Conservation (phyloP, 37 sponge, comb jelly and placozoan species). For the Cliona cf. orientalis region DNA sequence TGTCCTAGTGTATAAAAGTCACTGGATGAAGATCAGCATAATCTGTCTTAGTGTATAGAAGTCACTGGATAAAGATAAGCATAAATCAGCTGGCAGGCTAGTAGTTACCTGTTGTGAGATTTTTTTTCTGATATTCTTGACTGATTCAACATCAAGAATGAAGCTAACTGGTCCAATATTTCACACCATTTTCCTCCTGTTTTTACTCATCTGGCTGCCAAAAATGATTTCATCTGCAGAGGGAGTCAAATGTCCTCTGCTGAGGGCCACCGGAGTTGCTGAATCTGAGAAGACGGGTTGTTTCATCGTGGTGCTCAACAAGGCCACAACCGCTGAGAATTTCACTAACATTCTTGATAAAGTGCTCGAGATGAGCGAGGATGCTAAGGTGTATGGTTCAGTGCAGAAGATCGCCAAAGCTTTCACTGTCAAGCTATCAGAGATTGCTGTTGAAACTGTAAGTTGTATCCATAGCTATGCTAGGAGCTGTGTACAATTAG, state of each 20-base stretch:
- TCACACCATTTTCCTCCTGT: not conserved
- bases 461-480: not conserved
- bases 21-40: no score
- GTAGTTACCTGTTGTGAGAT: no score
- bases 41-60: no score
- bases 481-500: not conserved
- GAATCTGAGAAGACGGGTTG: slow-evolving; percentile 53
- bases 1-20: no score
- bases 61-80: no score
- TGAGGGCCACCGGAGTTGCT: slow-evolving; percentile 17
- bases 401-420: slow-evolving; percentile 45
- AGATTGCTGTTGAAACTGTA: not conserved
- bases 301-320: slow-evolving; percentile 47
- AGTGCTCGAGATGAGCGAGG: slow-evolving; percentile 9
- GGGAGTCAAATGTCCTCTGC: slow-evolving; percentile 29
- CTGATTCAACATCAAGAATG: no score
- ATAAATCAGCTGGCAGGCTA: no score
- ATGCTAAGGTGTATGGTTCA: slow-evolving; percentile 17
- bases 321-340: slow-evolving; percentile 18
- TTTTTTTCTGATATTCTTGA: no score
- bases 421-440: slow-evolving; percentile 49
- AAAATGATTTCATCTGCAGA: not conserved
- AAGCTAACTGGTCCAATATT: not conserved
- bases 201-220: not conserved
- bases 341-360: not conserved